Conservation (phyloP, 2,888 invertebrate species). For the Dynastes grantii region DNA sequence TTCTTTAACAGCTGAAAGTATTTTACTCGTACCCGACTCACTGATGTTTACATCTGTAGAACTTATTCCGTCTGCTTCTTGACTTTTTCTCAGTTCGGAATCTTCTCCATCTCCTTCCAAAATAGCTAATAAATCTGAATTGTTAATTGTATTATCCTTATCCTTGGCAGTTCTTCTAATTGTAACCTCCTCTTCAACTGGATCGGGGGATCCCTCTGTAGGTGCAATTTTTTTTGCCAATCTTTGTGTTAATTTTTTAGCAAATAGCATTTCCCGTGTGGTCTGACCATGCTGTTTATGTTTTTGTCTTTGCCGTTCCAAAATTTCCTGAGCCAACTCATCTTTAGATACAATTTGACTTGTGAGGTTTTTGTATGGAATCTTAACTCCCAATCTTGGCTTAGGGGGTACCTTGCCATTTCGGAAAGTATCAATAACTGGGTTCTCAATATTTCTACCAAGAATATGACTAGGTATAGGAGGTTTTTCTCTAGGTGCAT, state of each 20-base stretch:
- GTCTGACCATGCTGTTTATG: slow-evolving; percentile 61
- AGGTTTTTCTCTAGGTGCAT: slow-evolving; percentile 19
- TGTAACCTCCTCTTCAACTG: background rate
- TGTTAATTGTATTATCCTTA: slow-evolving; percentile 64
- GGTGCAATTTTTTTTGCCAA: slow-evolving; percentile 69
- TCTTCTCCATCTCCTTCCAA: slow-evolving; percentile 73
- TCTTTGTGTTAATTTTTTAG: slow-evolving; percentile 73
- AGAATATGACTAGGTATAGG: slow-evolving; percentile 68
- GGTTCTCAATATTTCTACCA: slow-evolving; percentile 69
- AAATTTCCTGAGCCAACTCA: slow-evolving; percentile 73
- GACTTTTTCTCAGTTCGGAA: slow-evolving; percentile 51
- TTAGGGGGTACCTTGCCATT: slow-evolving; percentile 68
- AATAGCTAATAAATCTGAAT: slow-evolving; percentile 74
- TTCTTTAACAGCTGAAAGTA: slow-evolving; percentile 19
- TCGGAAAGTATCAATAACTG: slow-evolving; percentile 65
- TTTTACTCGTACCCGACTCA: slow-evolving; percentile 8
- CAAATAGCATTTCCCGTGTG: slow-evolving; percentile 71
- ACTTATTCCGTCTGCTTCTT: slow-evolving; percentile 33
- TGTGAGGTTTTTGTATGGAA: slow-evolving; percentile 70
- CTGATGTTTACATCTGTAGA: slow-evolving; percentile 45
- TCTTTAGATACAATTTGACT: slow-evolving; percentile 74
- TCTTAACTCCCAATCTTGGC: slow-evolving; percentile 70
- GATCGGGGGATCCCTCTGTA: background rate
- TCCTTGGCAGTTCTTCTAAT: slow-evolving; percentile 37
- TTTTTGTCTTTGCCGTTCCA: slow-evolving; percentile 72